Percentiles rank a stretch among this genome's conserved stretches.
These are phyloP conservation scores for Mythimna loreyi DNA, from an alignment of 2,888 invertebrate genomes.

Conservation along the genomic window DNA sequence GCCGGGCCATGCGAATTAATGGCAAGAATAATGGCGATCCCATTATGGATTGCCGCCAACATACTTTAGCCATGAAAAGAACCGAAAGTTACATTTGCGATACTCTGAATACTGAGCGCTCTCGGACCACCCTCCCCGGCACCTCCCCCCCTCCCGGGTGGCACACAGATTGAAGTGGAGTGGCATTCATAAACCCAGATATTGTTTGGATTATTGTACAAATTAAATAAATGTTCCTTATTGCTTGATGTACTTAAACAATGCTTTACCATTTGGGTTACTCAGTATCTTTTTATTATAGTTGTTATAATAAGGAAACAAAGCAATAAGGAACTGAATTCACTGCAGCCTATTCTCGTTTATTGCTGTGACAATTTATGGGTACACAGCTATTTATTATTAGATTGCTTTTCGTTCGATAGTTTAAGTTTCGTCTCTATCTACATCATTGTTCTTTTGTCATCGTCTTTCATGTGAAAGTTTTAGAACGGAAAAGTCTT, in stretches of 20 bases:
- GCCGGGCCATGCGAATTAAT: conserved; percentile 90
- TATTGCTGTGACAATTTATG: conserved; percentile 21
- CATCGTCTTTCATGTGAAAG: conserved; percentile 87
- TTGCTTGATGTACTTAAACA: conserved; percentile 54
- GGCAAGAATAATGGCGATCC: conserved; percentile 91
- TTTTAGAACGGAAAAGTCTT: conserved; percentile 89
- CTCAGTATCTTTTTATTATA: conserved; percentile 36
- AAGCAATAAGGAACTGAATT: conserved; percentile 26
- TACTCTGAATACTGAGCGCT: conserved; percentile 90
- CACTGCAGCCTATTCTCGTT: conserved; percentile 30
- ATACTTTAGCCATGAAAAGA: conserved; percentile 91
- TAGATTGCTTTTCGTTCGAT: conserved; percentile 32
- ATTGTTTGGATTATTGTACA: conserved; percentile 70
- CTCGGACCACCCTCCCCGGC: conserved; percentile 75
- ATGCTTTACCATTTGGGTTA: conserved; percentile 36
- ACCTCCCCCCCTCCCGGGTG: conserved; percentile 70
- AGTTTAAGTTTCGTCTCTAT: conserved; percentile 71
- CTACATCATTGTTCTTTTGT: conserved; percentile 79
- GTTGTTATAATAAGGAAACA: conserved; percentile 21
- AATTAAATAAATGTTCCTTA: conserved; percentile 69
- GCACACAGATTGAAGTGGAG: conserved; percentile 75
- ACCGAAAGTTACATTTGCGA: conserved; percentile 91
- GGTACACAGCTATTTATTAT: conserved; percentile 5
- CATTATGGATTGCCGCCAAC: conserved; percentile 92
- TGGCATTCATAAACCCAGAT: conserved; percentile 73